Percentiles rank a stretch among this genome's conserved stretches.
These are phyloP conservation scores for Cercopithecus neglectus DNA, from an alignment of 2,797 vertebrate species.

Conservation along the genomic window DNA sequence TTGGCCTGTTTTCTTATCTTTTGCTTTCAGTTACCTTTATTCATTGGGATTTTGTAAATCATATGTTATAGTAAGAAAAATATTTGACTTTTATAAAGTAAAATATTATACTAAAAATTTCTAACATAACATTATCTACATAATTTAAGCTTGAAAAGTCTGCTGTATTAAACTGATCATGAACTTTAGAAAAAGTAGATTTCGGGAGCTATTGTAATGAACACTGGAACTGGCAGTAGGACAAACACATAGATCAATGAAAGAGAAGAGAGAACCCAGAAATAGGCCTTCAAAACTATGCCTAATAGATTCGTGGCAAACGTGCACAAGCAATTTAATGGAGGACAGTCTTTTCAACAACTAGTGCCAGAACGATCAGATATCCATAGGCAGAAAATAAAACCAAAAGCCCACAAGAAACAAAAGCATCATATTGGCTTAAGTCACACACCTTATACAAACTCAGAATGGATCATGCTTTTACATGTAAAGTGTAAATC, in stretches of 20 bases:
- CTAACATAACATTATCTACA: not conserved
- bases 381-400: not conserved
- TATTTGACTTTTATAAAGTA: not conserved
- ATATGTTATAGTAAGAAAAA: not conserved
- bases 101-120: not conserved
- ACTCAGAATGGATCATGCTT: not conserved
- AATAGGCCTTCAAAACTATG: not conserved
- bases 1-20: not conserved
- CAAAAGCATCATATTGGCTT: not conserved
- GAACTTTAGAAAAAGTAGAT: not conserved
- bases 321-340: not conserved
- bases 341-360: not conserved
- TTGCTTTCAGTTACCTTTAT: not conserved
- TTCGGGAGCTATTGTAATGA: not conserved
- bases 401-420: not conserved
- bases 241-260: not conserved
- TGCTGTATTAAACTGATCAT: not conserved
- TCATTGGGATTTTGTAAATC: not conserved
- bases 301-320: not conserved
- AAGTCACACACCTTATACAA: not conserved
- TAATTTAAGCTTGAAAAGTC: not conserved
- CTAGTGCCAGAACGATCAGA: not conserved
- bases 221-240: not conserved
- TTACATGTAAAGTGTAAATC: not conserved
- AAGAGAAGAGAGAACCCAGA: not conserved